Evolutionary conservation across 2,888 invertebrate genomes (phyloP).

Genomic region (Rhagium mordax): DNA sequence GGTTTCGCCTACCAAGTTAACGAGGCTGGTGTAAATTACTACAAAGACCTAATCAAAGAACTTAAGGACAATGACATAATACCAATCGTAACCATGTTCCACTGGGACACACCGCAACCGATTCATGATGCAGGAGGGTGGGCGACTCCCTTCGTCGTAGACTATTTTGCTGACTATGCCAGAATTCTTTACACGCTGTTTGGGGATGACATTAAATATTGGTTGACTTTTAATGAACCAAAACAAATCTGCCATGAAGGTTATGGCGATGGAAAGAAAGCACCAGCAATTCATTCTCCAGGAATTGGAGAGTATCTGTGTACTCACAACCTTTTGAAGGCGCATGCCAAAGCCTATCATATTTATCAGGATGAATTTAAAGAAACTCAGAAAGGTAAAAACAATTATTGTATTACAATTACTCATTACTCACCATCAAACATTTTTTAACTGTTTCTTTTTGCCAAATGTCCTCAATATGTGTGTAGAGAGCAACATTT

Average conservation of each 20-base stretch:
- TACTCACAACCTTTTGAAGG: slow-evolving; percentile 76
- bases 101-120: slow-evolving; percentile 60
- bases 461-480: too few relatives aligned
- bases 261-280: slow-evolving; percentile 51
- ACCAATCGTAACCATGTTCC: slow-evolving; percentile 77
- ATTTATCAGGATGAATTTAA: slow-evolving; percentile 75
- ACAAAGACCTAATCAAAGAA: slow-evolving; percentile 68
- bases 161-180: slow-evolving; percentile 75
- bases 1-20: slow-evolving; percentile 70
- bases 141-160: slow-evolving; percentile 74
- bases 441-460: too few relatives aligned
- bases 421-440: too few relatives aligned
- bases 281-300: slow-evolving; percentile 62
- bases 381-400: slow-evolving; percentile 45
- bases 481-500: too few relatives aligned
- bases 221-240: slow-evolving; percentile 75
- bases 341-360: slow-evolving; percentile 78
- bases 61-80: slow-evolving; percentile 72
- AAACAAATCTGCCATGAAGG: slow-evolving; percentile 52
- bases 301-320: slow-evolving; percentile 77
- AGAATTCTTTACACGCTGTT: slow-evolving; percentile 70
- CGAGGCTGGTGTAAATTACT: slow-evolving; percentile 80
- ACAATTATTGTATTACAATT: too few relatives aligned
- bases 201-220: slow-evolving; percentile 67
- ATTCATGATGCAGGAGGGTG: slow-evolving; percentile 74